A percentile compares a stretch with the other conserved stretches of the same genome.
Conservation (phyloP, 2,797 vertebrate species). For the Sebastes trivittatus region DNA sequence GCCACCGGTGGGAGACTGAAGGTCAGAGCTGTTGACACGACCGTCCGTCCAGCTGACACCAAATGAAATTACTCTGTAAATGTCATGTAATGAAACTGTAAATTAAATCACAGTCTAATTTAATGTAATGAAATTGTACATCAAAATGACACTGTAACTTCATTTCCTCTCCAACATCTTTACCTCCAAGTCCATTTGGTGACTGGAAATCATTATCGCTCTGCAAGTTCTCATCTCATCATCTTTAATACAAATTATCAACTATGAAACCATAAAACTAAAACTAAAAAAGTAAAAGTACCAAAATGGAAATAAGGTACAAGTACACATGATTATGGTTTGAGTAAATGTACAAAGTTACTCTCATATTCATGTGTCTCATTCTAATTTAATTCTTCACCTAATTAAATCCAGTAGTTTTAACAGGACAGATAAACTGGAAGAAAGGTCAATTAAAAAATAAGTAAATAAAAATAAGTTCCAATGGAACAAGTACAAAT, state of each 20-base stretch:
- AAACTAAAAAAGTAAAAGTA: not conserved
- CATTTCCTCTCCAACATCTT: not conserved
- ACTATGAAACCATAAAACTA: not conserved
- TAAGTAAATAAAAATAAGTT: too few relatives aligned
- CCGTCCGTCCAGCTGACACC: constrained; percentile 55
- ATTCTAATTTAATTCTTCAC: not conserved
- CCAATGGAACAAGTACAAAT: too few relatives aligned
- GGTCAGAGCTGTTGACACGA: constrained; percentile 25
- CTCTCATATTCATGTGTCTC: not conserved
- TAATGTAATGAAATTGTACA: constrained; percentile 5
- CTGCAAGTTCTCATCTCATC: not conserved
- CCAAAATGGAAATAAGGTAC: not conserved
- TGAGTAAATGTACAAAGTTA: not conserved
- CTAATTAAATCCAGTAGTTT: not conserved
- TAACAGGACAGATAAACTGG: not conserved
- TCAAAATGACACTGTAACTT: not conserved
- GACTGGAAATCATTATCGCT: not conserved
- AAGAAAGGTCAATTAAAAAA: too few relatives aligned
- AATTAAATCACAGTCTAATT: constrained; percentile 20
- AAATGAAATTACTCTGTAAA: constrained; percentile 9
- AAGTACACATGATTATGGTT: not conserved
- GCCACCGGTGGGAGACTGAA: constrained; percentile 30
- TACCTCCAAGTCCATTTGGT: not conserved
- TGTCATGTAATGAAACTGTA: constrained; percentile 5
- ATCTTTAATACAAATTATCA: not conserved